These are phyloP conservation scores for Clitarchus hookeri DNA, from an alignment of 2,888 invertebrate species.

Conservation along the genomic window DNA sequence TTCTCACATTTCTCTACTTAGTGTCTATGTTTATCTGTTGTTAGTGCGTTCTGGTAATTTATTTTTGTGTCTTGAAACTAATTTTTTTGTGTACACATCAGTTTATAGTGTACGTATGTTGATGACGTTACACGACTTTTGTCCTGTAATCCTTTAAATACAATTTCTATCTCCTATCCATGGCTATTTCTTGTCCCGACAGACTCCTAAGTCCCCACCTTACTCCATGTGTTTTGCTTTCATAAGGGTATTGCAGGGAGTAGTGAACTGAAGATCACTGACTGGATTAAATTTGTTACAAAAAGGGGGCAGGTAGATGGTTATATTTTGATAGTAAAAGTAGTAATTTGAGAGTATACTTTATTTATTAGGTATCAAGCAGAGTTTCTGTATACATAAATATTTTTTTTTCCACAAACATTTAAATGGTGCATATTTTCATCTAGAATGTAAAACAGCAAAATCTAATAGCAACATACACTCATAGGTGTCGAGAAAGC, in stretches of 20 bases:
- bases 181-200: not conserved
- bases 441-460: not conserved
- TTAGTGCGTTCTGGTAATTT: not conserved
- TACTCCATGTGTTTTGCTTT: not conserved
- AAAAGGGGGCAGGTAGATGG: not conserved
- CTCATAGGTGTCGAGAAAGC: not conserved
- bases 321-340: not conserved
- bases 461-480: not conserved
- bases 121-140: not conserved
- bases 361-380: not conserved
- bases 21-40: constrained; percentile 14
- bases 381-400: not conserved
- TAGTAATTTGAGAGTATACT: not conserved
- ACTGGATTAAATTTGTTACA: not conserved
- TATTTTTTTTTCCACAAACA: not conserved
- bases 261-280: not conserved
- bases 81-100: not conserved
- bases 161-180: not conserved
- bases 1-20: not conserved
- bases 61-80: not conserved
- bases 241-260: not conserved
- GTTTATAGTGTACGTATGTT: not conserved
- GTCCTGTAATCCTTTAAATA: not conserved
- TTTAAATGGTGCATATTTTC: not conserved
- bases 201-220: not conserved